Percentiles rank a stretch among this genome's conserved stretches.
These are phyloP conservation scores for Zoanthus sansibaricus DNA, from an alignment of 92 coral and sea anemone species.

Conservation along the genomic window DNA sequence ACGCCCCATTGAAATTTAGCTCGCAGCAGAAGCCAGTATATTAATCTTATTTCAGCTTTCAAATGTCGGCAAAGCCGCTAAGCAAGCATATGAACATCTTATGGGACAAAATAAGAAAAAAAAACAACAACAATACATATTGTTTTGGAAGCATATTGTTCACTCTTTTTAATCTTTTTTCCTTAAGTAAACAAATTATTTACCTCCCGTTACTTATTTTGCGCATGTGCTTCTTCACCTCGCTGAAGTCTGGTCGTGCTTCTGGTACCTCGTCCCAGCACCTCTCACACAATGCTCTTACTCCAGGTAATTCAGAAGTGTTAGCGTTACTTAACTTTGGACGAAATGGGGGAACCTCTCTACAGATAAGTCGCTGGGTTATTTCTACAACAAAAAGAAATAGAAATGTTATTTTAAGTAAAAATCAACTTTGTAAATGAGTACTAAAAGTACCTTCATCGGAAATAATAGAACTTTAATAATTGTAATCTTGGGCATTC, in stretches of 20 bases:
- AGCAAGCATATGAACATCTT: no score
- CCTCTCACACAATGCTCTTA: conserved; percentile 80
- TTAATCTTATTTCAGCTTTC: no score
- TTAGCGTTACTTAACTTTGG: conserved; percentile 76
- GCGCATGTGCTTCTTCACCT: conserved; percentile 86
- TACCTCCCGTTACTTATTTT: conserved; percentile 91
- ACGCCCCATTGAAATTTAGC: no score
- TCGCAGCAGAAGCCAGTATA: no score
- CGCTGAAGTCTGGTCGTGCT: conserved; percentile 88
- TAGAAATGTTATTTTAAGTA: no score
- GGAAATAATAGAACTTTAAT: no score
- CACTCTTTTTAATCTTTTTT: neutral
- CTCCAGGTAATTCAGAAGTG: conserved; percentile 76
- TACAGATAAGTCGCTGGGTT: conserved; percentile 70
- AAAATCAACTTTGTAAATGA: no score
- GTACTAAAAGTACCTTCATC: no score
- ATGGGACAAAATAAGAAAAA: no score
- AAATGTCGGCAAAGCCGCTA: no score
- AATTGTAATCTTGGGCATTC: no score
- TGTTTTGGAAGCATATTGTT: neutral
- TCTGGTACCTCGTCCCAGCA: conserved; percentile 94
- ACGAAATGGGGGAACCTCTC: conserved; percentile 84
- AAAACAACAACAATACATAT: no score
- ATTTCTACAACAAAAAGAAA: conserved; percentile 61
- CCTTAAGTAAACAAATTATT: neutral